Conservation (phyloP, 2,797 vertebrate genomes). For the Neoniphon sammara region DNA sequence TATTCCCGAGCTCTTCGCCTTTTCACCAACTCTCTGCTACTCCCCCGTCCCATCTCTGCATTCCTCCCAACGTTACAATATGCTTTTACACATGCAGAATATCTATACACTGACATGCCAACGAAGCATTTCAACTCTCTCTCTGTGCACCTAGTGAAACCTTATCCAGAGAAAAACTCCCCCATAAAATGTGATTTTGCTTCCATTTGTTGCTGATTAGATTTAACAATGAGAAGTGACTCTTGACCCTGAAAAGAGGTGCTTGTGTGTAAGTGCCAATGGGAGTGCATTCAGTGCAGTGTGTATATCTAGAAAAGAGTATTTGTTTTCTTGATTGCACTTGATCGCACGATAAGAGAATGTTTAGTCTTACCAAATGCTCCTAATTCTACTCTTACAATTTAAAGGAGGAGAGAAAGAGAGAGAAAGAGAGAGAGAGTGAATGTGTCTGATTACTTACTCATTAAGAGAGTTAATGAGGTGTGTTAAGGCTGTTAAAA, state of each 20-base stretch:
- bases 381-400: constrained; percentile 60
- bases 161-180: background rate
- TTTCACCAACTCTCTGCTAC: too few relatives aligned
- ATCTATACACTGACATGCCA: background rate
- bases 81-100: constrained; percentile 12
- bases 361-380: constrained; percentile 65
- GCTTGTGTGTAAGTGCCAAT: constrained; percentile 14
- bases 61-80: background rate
- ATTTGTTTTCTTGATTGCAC: constrained; percentile 65
- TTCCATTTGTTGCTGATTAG: constrained; percentile 28
- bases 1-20: background rate
- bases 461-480: constrained; percentile 88
- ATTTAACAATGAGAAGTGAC: constrained; percentile 39
- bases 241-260: constrained; percentile 19
- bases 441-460: constrained; percentile 90
- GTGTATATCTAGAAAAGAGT: constrained; percentile 24
- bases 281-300: constrained; percentile 33
- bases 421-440: constrained; percentile 69
- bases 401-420: constrained; percentile 54
- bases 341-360: constrained; percentile 58
- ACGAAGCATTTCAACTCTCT: background rate
- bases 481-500: constrained; percentile 80
- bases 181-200: background rate
- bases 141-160: background rate
- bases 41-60: background rate